Evolutionary conservation across 2,797 vertebrate species (phyloP).

Genomic region (Adrianichthys oophorus): DNA sequence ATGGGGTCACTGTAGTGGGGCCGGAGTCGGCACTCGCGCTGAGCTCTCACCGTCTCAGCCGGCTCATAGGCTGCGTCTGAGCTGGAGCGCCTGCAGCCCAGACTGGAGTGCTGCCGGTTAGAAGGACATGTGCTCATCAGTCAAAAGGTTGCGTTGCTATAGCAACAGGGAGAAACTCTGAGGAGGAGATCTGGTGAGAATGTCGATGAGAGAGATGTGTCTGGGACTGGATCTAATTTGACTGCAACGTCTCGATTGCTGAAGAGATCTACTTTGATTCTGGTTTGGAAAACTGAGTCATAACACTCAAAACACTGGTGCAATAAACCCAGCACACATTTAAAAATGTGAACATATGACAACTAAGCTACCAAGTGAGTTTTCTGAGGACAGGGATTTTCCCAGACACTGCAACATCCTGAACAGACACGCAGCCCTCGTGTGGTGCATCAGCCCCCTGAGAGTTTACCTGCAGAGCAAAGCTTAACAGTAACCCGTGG

Average conservation of each 20-base stretch:
- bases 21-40: conserved; percentile 86
- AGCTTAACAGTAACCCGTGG: conserved; percentile 35
- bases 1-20: conserved; percentile 90
- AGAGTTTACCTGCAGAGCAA: conserved; percentile 19
- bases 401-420: conserved; percentile 19
- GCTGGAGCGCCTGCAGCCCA: conserved; percentile 87
- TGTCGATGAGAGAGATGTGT: conserved; percentile 4
- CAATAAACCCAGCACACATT: conserved; percentile 26
- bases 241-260: conserved; percentile 45
- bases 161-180: conserved; percentile 39
- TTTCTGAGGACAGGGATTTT: conserved; percentile 34
- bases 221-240: conserved; percentile 9
- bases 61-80: conserved; percentile 85
- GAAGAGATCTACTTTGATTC: conserved; percentile 49
- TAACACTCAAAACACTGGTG: no score
- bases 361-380: background rate
- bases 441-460: conserved; percentile 4
- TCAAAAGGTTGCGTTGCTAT: conserved; percentile 35
- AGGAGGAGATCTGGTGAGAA: conserved; percentile 2
- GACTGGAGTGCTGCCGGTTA: conserved; percentile 67
- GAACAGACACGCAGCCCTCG: conserved; percentile 8
- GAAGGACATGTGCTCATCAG: conserved; percentile 49
- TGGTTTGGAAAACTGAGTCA: conserved; percentile 18
- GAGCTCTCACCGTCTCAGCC: conserved; percentile 82
- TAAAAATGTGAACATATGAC: conserved; percentile 38